Evolutionary conservation across 2,797 vertebrate genomes (phyloP), one percentile per base, ranked within the genome.

Genomic region (Potorous gilbertii): DNA sequence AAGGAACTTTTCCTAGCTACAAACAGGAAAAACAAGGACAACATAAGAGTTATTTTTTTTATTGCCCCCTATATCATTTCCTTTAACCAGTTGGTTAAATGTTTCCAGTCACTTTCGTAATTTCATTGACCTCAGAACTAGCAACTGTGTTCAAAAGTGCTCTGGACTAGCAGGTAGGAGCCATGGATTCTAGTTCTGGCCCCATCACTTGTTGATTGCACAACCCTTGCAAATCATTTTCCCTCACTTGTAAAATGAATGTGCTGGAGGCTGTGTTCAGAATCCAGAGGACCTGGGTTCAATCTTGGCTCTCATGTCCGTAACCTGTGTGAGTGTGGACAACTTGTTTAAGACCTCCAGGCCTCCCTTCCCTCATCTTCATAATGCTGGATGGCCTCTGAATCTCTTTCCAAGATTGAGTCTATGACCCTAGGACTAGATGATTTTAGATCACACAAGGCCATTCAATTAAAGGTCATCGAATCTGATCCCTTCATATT

Each of bases 1-100:
- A 21, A 94, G 27, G 57, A 62, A 90, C 94, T 94, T 92, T 97
- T 98, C 93, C 93, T 54, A 50, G 95, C 99, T 98, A 94, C 8
- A 98, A 98, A 96, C 4, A 95, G 93, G 12, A 97, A 97, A 98
- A 91, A 92, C 90, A 74, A 92, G 92, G 50, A 50, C 18, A 66
- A 92, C 55, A 90, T 29, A 92, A 96, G 92, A 2, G 46, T 27
- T 81, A 81, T 81, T 94, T 57, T 57, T 5, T 18, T 55, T 34
- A 10, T 55, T 56, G 46, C 14, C n/a, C 56, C 28, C 28, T 54
- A 54, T 90, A 29, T 31, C 13, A 92, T 59, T 89, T 92, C 6
- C 28, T 13, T 74, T 91, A 89, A 91, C 31, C 9, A 90, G 87
- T 8, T 81, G 9, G 29, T 55, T 93, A 93, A 93, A 90, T 50